phyloP scores from a whole-genome alignment of 2,113 vertebrate genomes.

The Peucedramus taeniatus region DNA sequence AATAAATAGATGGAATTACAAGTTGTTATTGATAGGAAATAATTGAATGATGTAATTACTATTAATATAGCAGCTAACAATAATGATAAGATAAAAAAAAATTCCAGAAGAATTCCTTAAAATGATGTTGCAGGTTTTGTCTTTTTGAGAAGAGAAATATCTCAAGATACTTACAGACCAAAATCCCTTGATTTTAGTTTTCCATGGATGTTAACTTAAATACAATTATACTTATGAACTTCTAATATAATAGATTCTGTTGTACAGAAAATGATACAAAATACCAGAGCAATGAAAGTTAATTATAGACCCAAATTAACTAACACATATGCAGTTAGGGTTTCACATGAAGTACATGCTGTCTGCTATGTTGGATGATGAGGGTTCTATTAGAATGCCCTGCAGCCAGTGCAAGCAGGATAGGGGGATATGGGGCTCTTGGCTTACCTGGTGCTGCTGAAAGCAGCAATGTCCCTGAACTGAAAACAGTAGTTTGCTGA shows the following conservation, averaged over 20 bases:
- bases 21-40: conserved; percentile 52
- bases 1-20: conserved; percentile 54
- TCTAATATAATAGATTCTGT: neutral
- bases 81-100: neutral
- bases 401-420: neutral
- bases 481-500: neutral
- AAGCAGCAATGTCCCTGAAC: neutral
- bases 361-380: neutral
- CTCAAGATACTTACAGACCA: neutral
- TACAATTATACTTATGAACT: neutral
- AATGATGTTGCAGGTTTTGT: neutral
- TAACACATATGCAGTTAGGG: neutral
- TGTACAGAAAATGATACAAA: neutral
- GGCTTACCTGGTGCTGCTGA: neutral
- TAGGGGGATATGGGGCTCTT: accelerated
- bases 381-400: neutral
- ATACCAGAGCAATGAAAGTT: neutral
- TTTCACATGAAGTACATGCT: neutral
- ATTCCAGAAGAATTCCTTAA: neutral
- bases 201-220: neutral
- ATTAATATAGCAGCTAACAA: neutral
- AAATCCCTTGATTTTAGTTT: neutral
- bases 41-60: conserved; percentile 49
- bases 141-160: neutral
- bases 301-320: neutral